phyloP scores from a whole-genome alignment of 2,113 vertebrate species.

The Lycaon pictus region DNA sequence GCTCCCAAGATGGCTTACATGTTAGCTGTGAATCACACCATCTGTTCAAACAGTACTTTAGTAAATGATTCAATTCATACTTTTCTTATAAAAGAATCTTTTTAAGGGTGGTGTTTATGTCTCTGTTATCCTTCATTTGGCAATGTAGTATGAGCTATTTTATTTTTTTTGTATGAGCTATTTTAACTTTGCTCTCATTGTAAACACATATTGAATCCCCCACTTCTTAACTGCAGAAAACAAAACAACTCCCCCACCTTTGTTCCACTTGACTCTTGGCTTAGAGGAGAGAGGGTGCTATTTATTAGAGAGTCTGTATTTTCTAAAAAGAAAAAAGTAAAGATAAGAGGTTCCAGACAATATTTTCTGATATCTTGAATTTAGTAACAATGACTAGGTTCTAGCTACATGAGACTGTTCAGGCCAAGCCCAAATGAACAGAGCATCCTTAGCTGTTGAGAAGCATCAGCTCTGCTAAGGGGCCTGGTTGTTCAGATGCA shows the following conservation, averaged over 20 bases:
- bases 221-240: constrained; percentile 34
- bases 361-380: constrained; percentile 43
- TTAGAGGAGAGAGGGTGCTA: not conserved
- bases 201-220: constrained; percentile 84
- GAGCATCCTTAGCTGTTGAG: not conserved
- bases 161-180: constrained; percentile 43
- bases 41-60: constrained; percentile 87
- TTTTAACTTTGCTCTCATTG: constrained; percentile 88
- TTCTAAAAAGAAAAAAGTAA: not conserved
- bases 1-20: constrained; percentile 89
- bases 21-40: constrained; percentile 91
- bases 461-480: not conserved
- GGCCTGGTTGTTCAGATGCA: not conserved
- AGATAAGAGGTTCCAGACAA: not conserved
- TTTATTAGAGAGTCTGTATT: not conserved
- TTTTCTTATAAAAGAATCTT: constrained; percentile 87
- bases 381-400: not conserved
- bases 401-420: not conserved
- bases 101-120: constrained; percentile 88
- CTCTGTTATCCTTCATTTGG: constrained; percentile 89
- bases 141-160: constrained; percentile 81
- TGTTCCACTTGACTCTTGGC: constrained; percentile 2
- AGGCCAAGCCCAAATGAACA: not conserved
- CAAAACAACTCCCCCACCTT: not conserved
- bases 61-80: constrained; percentile 87